Percentiles rank a stretch among this genome's conserved stretches.
Evolutionary conservation across 2,113 vertebrate species (phyloP).

Genomic region (Solenodon paradoxus): DNA sequence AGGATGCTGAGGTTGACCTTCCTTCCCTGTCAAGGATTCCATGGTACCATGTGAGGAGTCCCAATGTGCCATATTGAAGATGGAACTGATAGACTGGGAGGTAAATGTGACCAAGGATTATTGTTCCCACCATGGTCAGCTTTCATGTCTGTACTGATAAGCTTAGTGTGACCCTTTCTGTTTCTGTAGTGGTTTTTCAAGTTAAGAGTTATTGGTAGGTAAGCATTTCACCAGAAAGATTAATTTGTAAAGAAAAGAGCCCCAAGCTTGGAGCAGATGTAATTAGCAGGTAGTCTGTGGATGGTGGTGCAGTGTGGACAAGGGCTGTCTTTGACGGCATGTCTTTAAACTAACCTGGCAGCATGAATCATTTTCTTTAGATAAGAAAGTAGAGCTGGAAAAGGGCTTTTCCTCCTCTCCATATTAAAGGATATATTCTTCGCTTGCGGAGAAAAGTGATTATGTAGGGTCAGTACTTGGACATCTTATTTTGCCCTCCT

Average conservation of each 20-base stretch:
- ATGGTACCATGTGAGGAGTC: not conserved
- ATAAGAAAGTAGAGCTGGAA: conserved; percentile 8
- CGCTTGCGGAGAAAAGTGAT: not conserved
- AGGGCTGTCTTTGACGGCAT: not conserved
- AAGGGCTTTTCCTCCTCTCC: not conserved
- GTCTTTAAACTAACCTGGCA: not conserved
- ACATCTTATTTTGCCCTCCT: not conserved
- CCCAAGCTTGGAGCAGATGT: not conserved
- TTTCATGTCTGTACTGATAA: not conserved
- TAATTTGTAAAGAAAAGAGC: not conserved
- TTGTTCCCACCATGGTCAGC: fast-evolving
- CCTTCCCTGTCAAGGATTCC: not conserved
- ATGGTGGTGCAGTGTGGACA: too few species aligned
- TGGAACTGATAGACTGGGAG: not conserved
- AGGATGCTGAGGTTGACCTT: not conserved
- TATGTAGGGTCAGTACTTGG: not conserved
- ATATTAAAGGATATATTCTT: not conserved
- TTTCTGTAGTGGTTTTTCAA: not conserved
- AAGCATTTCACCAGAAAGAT: not conserved
- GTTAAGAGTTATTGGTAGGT: not conserved
- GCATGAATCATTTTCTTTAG: not conserved
- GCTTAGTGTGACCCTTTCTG: not conserved
- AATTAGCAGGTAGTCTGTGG: not conserved
- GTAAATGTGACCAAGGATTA: not conserved
- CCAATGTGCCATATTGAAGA: not conserved